Conservation (phyloP, 2,797 vertebrate genomes). For the Chloroceryle inda region DNA sequence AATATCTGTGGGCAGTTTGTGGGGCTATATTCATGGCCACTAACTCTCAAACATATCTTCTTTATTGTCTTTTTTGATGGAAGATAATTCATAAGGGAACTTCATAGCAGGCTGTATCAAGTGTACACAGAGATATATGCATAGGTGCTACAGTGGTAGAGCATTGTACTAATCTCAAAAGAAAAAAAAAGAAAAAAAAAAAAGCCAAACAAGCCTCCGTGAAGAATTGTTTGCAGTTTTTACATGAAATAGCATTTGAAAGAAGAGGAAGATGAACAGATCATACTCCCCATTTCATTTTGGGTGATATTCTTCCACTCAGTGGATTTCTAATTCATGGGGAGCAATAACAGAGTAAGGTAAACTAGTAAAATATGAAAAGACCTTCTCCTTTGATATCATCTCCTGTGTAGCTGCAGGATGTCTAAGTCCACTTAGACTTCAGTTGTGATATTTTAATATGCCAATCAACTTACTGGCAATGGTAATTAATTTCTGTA, state of each 20-base stretch:
- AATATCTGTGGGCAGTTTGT: neutral
- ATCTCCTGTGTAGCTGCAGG: neutral
- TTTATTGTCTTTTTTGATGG: neutral
- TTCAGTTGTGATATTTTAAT: neutral
- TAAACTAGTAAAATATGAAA: neutral
- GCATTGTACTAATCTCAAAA: neutral
- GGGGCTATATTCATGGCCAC: neutral
- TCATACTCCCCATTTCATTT: neutral
- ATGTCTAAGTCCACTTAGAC: neutral
- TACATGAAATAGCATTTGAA: neutral
- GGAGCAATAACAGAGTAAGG: neutral
- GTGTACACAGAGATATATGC: neutral
- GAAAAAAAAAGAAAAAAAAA: neutral
- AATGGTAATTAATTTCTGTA: neutral
- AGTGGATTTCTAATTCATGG: neutral
- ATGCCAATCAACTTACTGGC: neutral
- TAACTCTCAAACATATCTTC: neutral
- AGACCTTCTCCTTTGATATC: neutral
- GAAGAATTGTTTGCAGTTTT: neutral
- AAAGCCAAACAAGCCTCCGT: neutral
- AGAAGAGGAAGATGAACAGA: neutral
- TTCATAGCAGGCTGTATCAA: neutral
- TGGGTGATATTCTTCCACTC: neutral
- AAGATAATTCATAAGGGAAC: neutral
- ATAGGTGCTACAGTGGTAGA: neutral